A percentile compares a stretch with the other conserved stretches of the same genome.
Conservation (phyloP, 2,888 invertebrate species). For the Drosophila algonquin region DNA sequence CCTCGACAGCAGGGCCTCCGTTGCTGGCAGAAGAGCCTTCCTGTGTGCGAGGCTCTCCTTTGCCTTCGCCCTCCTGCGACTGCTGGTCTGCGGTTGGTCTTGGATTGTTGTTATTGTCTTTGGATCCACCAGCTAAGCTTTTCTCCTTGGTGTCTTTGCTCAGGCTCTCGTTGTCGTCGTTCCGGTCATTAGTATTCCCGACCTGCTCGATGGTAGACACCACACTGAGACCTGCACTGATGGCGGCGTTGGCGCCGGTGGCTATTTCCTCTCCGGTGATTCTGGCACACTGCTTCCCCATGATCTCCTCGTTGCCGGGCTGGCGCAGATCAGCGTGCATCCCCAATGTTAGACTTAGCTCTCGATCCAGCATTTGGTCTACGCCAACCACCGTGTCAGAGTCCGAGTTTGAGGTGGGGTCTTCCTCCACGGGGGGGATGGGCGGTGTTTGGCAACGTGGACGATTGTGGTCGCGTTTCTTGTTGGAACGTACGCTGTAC, state of each 20-base stretch:
- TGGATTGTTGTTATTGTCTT: too few species aligned
- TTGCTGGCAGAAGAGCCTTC: too few species aligned
- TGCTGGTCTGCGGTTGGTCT: neutral
- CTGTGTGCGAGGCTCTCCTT: too few species aligned
- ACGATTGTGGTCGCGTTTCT: neutral
- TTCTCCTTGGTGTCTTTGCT: neutral
- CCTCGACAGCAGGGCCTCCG: too few species aligned
- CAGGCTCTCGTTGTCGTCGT: neutral
- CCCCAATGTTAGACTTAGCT: too few species aligned
- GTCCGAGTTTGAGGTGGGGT: neutral
- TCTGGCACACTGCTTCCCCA: neutral
- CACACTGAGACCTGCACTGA: too few species aligned
- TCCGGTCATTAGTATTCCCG: too few species aligned
- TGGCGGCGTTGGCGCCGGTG: neutral
- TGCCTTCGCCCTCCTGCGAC: neutral
- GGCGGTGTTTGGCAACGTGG: neutral
- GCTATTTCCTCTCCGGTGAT: neutral
- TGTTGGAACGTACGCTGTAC: constrained; percentile 23
- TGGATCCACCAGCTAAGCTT: neutral
- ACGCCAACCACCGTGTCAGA: too few species aligned
- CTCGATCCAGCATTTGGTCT: too few species aligned
- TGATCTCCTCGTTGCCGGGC: constrained; percentile 8
- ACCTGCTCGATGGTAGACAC: too few species aligned
- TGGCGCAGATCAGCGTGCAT: neutral
- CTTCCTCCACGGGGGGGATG: neutral